Percentiles rank a stretch among this genome's conserved stretches.
phyloP scores from a whole-genome alignment of 2,888 invertebrate genomes.

The Macrosiphum euphorbiae region DNA sequence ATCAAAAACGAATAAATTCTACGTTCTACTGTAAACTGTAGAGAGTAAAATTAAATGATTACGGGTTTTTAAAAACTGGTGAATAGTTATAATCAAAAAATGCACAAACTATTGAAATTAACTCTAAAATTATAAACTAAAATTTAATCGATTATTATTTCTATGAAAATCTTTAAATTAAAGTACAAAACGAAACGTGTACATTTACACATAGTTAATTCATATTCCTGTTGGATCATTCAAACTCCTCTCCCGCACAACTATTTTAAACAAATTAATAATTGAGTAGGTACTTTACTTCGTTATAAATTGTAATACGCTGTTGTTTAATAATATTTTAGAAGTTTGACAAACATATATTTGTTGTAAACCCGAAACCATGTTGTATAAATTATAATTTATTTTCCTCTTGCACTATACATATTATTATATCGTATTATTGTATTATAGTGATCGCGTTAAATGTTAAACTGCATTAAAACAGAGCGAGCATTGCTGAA shows the following conservation, averaged over 20 bases:
- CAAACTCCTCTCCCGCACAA: not conserved
- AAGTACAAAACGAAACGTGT: not conserved
- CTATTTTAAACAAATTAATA: conserved; percentile 9
- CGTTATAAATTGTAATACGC: not conserved
- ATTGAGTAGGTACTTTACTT: conserved; percentile 13
- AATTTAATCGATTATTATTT: not conserved
- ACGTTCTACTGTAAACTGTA: not conserved
- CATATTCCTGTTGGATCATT: not conserved
- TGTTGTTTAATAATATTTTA: conserved; percentile 12
- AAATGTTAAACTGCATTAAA: not conserved
- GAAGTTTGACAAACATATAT: not conserved
- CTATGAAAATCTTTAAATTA: not conserved
- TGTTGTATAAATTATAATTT: not conserved
- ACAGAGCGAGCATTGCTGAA: not conserved
- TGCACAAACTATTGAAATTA: not conserved
- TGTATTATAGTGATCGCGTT: not conserved
- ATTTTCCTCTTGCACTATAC: not conserved
- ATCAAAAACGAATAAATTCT: not conserved
- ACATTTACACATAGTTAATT: not conserved
- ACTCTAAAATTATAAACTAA: not conserved
- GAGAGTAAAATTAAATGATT: not conserved
- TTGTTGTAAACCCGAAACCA: not conserved
- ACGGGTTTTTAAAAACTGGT: not conserved
- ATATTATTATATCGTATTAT: not conserved
- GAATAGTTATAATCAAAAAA: not conserved